Evolutionary conservation across 1,140 invertebrate species (phyloP), one percentile per base, ranked within the genome.

Genomic region (Pollicipes pollicipes): DNA sequence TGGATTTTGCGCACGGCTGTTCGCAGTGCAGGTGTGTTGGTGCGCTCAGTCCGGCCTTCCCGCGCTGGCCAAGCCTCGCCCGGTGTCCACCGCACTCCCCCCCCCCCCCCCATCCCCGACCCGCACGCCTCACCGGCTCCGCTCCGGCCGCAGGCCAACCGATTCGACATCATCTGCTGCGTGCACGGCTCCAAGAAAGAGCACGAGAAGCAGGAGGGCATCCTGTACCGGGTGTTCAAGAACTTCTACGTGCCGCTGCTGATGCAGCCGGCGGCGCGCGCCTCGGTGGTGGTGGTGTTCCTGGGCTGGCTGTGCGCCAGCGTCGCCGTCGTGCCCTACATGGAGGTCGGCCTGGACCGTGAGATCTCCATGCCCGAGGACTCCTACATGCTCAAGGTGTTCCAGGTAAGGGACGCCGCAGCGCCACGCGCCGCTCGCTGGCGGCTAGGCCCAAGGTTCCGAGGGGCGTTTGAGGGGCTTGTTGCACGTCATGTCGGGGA

Each of bases 281-380:
- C 85, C 31, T 75, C 81, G 21, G 86, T 93, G 30, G 87, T 93
- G 84, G 83, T 95, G 8, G 76, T 92, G 6, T 98, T 98, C 83
- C 89, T 90, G 76, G 90, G 86, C 0, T 97, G 92, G 92, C 81
- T 96, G 24, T 95, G 92, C 76, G 84, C 87, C 0, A 95, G 91
- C 68, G 84, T 95, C 35, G 87, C 91, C 16, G 87, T 97, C 21
- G 82, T 93, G 8, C 88, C 91, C 0, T 87, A 89, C 76, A 89
- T 99, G 71, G 89, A 93, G 73, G 87, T 98, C 72, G 97, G 97
- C 4, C 80, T 99, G 0, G 93, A 99, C 79, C 94, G 98, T 81
- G 92, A 97, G 78, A 82, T 98, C 2, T 95, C 95, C 1, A 97
- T 99, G 91, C 94, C 97, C 0, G 88, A 95, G 77, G 93, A 95